Evolutionary conservation across 2,113 vertebrate genomes (phyloP), one percentile per base, ranked within the genome.

Genomic region (Apeltes quadracus): DNA sequence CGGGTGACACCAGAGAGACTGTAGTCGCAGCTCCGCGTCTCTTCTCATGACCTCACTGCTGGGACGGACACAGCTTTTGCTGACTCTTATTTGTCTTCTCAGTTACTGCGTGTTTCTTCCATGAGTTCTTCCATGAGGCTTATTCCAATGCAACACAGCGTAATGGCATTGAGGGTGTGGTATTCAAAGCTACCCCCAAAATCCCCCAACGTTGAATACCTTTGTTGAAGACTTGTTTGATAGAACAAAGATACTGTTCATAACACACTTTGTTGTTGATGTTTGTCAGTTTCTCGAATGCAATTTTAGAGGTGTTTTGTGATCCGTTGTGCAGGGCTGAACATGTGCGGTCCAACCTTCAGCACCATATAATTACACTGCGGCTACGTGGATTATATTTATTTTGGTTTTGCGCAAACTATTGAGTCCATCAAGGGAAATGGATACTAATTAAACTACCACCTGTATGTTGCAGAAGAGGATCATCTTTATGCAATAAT

Each of bases 21-120:
- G 65, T 75, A 79, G 72, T 64, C 32, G 22, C 68, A 74, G 59
- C 34, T 78, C 69, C 53, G 79, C 58, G 63, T 81, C 76, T 87
- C 73, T 87, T 91, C 88, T 85, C 89, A 90, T 84, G 83, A 87
- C 83, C 83, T 87, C 86, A 88, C 61, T 81, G 65, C 71, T 56
- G 50, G 71, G 66, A 81, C 61, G 57, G 72, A 82, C 79, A 39
- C n/a, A 41, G 62, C n/a, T 76, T 89, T 78, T 80, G 85, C 70
- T 81, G 71, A 87, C 66, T 84, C 32, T 65, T 67, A 62, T 70
- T 73, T 55, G 56, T 83, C 43, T 56, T 69, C 55, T 65, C 11
- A 43, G 67, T 72, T 27, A 65, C 29, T 29, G 29, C 63, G 7
- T 41, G 15, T 56, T 70, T 56, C 62, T 44, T 43, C 39, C 3